These are phyloP conservation scores for Heliconius cydno DNA, from an alignment of 2,888 invertebrate genomes.

Conservation along the genomic window DNA sequence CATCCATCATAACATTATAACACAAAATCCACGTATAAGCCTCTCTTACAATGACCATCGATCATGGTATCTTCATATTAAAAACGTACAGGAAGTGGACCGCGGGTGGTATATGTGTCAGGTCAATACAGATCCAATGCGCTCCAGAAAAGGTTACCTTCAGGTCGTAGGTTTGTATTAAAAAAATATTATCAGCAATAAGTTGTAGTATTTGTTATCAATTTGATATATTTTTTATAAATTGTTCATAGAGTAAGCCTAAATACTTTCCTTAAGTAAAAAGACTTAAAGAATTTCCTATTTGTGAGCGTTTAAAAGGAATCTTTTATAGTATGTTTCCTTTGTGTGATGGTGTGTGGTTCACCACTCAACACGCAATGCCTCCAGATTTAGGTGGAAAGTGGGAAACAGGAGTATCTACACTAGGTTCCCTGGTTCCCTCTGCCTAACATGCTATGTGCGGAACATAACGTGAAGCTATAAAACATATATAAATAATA, in stretches of 20 bases:
- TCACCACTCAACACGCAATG: no score
- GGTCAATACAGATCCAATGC: slow-evolving; percentile 97
- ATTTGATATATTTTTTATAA: not conserved
- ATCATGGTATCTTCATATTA: slow-evolving; percentile 95
- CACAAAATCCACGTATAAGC: slow-evolving; percentile 94
- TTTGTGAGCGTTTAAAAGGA: no score
- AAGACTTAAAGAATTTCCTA: no score
- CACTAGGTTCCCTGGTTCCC: no score
- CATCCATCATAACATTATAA: slow-evolving; percentile 95
- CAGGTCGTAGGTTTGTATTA: slow-evolving; percentile 90
- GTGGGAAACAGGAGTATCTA: no score
- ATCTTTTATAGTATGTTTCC: no score
- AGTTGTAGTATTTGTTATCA: not conserved
- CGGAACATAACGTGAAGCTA: no score
- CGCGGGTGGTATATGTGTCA: slow-evolving; percentile 97
- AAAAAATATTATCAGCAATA: not conserved
- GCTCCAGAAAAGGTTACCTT: slow-evolving; percentile 93
- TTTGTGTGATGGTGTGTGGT: no score
- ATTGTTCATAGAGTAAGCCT: not conserved
- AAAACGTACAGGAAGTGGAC: slow-evolving; percentile 93
- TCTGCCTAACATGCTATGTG: no score
- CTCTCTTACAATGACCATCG: slow-evolving; percentile 94
- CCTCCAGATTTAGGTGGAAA: no score
- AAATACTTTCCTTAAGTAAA: not conserved
- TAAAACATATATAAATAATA: not conserved